Conservation (phyloP, 2,888 invertebrate genomes). For the Zonitis immaculata region DNA sequence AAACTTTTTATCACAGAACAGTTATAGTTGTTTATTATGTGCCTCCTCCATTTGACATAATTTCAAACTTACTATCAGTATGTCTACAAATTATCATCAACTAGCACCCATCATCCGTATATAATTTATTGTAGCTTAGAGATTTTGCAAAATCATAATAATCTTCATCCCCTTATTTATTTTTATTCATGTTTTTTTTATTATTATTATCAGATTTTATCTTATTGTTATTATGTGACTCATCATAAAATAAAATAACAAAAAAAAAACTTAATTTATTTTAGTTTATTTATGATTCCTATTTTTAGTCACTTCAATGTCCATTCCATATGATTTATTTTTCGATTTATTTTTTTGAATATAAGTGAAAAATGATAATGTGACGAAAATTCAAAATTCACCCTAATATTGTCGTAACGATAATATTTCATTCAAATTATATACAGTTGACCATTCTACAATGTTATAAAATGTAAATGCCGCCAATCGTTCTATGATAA, state of each 20-base stretch:
- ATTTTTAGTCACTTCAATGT: neutral
- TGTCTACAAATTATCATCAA: neutral
- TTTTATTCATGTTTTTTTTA: too few species aligned
- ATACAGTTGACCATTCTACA: constrained; percentile 44
- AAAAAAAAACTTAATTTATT: neutral
- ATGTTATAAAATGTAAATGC: constrained; percentile 46
- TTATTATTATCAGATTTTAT: neutral
- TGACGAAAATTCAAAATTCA: constrained; percentile 18
- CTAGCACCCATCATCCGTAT: neutral
- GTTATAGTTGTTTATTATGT: constrained; percentile 1
- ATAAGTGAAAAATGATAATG: constrained; percentile 14
- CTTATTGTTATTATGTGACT: neutral
- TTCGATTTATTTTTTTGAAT: constrained; percentile 10
- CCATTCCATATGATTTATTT: constrained; percentile 14
- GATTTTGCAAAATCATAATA: neutral
- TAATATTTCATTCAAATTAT: constrained; percentile 43
- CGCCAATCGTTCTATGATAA: constrained; percentile 39
- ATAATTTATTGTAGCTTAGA: constrained; percentile 2
- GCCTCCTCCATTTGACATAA: constrained; percentile 4
- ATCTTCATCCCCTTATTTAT: neutral
- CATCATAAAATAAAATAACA: neutral
- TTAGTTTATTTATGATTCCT: neutral
- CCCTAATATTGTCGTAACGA: constrained; percentile 29
- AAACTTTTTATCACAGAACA: constrained; percentile 4
- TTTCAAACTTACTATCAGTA: neutral